Evolutionary conservation across 2,888 invertebrate species (phyloP).

Genomic region (Embidobia sp.): DNA sequence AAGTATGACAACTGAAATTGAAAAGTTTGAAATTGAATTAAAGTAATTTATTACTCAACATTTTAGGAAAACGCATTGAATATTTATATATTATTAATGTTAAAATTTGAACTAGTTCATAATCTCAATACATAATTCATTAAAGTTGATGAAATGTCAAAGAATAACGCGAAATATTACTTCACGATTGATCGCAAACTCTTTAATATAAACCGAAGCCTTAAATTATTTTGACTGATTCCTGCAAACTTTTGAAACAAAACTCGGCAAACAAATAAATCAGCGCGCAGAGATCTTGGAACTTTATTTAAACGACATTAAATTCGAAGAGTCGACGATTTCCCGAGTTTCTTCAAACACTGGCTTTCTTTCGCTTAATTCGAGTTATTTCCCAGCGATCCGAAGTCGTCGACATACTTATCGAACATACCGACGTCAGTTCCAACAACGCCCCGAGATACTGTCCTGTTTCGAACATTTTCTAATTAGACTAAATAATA

Average conservation of each 20-base stretch:
- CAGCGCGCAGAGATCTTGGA: slow-evolving; percentile 5
- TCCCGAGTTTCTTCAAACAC: slow-evolving; percentile 7
- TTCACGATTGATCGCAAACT: not conserved
- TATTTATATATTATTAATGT: too few relatives aligned
- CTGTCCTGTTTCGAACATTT: too few relatives aligned
- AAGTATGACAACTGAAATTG: too few relatives aligned
- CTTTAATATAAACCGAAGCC: slow-evolving; percentile 8
- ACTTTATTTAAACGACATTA: slow-evolving; percentile 35
- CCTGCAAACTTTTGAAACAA: slow-evolving; percentile 22
- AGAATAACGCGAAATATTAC: slow-evolving; percentile 19
- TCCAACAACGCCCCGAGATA: too few relatives aligned
- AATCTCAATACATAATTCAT: too few relatives aligned
- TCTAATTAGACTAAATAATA: too few relatives aligned
- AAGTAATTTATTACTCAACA: too few relatives aligned
- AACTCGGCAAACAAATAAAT: slow-evolving; percentile 36
- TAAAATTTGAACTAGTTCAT: too few relatives aligned
- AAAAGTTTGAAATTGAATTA: too few relatives aligned
- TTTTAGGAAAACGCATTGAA: too few relatives aligned
- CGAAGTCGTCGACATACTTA: slow-evolving; percentile 14
- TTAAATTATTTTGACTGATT: slow-evolving; percentile 23
- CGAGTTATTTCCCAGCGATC: slow-evolving; percentile 15
- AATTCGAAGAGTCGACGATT: slow-evolving; percentile 18
- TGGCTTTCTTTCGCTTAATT: slow-evolving; percentile 23
- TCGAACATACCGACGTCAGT: slow-evolving; percentile 10
- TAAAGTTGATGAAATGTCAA: too few relatives aligned